Evolutionary conservation across 2,113 vertebrate species (phyloP), one percentile per base, ranked within the genome.

Genomic region (Nannospalax galili): DNA sequence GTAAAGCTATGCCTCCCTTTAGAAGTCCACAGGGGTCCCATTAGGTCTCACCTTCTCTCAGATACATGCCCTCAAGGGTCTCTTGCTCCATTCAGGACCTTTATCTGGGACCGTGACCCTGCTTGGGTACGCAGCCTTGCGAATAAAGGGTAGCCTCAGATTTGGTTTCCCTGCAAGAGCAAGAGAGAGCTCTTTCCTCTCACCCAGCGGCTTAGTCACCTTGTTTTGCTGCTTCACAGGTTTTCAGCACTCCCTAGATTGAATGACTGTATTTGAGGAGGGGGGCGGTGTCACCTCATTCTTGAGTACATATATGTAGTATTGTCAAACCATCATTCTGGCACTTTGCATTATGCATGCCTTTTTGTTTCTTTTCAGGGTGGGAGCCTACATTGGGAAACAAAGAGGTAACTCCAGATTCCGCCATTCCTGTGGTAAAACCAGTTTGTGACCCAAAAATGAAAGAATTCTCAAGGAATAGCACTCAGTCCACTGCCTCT

Each of bases 301-400:
- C 67, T 56, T 37, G 15, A 85, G 9, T 60, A 26, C 2, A 19
- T 69, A 14, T 70, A 32, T 52, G 22, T 35, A 52, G 1, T 4
- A 11, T 20, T 32, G 1, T n/a, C 20, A 11, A 8, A 2, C 11
- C 19, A 1, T 56, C 20, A 1, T n/a, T 22, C 56, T 24, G 45
- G 42, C 22, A 28, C 14, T 62, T 40, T n/a, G 1, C 2, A 2
- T 11, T 45, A 15, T 64, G 42, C 12, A 32, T 35, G 74, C 19
- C 6, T 73, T 90, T 67, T 58, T 52, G 72, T 3, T 79, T 88
- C 95, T 82, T 97, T 96, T 64, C 96, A 97, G 97, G 97, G 1
- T 97, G 97, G 97, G 91, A 97, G 45, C 56, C 72, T n/a, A 67
- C 94, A 3, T 35, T 35, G 35, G 96, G 82, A 73, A 91, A 79